Conservation (phyloP, 2,888 invertebrate species). For the Clitarchus hookeri region DNA sequence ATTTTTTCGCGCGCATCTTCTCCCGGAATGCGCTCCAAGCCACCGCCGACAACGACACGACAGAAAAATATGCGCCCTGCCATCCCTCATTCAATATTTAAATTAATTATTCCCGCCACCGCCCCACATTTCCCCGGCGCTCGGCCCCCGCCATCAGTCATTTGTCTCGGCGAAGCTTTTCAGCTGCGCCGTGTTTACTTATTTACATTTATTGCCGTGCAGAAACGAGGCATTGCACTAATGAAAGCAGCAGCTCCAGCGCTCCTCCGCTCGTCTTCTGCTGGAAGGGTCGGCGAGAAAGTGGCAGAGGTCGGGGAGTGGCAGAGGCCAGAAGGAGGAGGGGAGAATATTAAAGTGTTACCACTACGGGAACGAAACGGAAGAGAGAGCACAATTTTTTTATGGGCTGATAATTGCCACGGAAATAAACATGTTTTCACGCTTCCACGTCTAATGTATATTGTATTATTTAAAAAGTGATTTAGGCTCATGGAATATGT, state of each 20-base stretch:
- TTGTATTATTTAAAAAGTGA: no score
- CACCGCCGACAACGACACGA: no score
- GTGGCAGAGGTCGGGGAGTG: not conserved
- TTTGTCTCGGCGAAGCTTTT: not conserved
- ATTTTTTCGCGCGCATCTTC: no score
- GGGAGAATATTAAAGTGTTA: not conserved
- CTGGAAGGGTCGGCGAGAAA: not conserved
- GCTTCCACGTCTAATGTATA: no score
- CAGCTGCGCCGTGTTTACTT: slow-evolving; percentile 20
- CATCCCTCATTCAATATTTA: slow-evolving; percentile 3
- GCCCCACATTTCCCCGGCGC: not conserved
- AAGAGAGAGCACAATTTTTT: no score
- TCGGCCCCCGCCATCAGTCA: not conserved
- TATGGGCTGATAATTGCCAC: no score
- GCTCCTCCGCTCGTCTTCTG: not conserved
- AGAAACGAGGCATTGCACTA: not conserved
- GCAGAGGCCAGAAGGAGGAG: not conserved
- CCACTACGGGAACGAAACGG: no score
- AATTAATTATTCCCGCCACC: not conserved
- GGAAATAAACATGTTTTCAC: no score
- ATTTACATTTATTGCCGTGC: slow-evolving; percentile 15
- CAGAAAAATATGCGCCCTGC: no score
- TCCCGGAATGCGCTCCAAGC: no score
- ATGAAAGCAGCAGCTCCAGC: not conserved
- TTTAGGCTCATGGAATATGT: no score